Evolutionary conservation across 2,797 vertebrate genomes (phyloP).

Genomic region (Stomatorhinus walkeri): DNA sequence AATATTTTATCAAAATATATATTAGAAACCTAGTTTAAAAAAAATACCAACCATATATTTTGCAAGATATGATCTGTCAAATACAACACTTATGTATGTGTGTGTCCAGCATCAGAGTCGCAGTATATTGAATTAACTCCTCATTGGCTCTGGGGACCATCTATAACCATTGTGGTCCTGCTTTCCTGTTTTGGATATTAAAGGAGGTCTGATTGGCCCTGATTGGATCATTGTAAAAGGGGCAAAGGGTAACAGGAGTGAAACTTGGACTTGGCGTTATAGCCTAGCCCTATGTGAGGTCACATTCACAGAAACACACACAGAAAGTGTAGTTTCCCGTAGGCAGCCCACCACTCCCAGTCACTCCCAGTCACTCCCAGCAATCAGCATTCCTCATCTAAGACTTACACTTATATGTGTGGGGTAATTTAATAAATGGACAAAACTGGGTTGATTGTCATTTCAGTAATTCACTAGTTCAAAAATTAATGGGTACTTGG

Average conservation of each 20-base stretch:
- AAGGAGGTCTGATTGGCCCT: background rate
- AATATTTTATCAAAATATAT: conserved; percentile 10
- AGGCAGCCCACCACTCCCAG: background rate
- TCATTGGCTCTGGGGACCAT: background rate
- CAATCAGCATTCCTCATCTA: background rate
- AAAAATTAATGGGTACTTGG: background rate
- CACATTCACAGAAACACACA: background rate
- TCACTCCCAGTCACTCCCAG: background rate
- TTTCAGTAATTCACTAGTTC: background rate
- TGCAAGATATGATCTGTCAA: conserved; percentile 15
- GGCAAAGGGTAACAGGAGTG: background rate
- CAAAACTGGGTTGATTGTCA: conserved; percentile 20
- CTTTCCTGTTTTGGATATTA: background rate
- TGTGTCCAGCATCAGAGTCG: conserved; percentile 1
- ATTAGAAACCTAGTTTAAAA: conserved; percentile 3
- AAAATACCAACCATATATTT: conserved; percentile 11
- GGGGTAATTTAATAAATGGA: background rate
- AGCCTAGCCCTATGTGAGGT: background rate
- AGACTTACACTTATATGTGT: background rate
- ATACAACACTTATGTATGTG: conserved; percentile 2
- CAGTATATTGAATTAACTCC: background rate
- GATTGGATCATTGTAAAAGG: background rate
- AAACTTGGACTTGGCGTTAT: background rate
- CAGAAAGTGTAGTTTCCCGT: background rate
- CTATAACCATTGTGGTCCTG: background rate